Percentiles rank a stretch among this genome's conserved stretches.
Conservation (phyloP, 2,888 invertebrate genomes). For the Lasioglossum marginatum region DNA sequence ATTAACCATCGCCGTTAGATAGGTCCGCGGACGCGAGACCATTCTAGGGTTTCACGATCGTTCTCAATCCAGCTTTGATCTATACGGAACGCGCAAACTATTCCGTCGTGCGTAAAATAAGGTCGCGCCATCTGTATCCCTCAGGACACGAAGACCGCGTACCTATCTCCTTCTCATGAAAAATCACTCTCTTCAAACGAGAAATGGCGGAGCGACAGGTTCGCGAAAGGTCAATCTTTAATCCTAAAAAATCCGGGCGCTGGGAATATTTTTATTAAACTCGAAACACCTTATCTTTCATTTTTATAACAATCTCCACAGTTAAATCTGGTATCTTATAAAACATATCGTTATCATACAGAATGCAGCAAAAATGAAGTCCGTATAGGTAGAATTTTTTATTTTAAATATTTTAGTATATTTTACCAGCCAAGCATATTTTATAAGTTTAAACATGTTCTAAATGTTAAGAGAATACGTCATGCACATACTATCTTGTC, state of each 20-base stretch:
- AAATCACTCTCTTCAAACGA: neutral
- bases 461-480: too few relatives aligned
- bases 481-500: neutral
- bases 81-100: constrained; percentile 41
- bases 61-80: constrained; percentile 63
- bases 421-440: too few relatives aligned
- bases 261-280: neutral
- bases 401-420: too few relatives aligned
- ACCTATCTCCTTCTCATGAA: neutral
- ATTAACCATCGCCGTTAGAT: constrained; percentile 31
- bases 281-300: neutral
- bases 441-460: too few relatives aligned
- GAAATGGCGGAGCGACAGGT: neutral
- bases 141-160: neutral
- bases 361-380: neutral
- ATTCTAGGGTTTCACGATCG: constrained; percentile 62
- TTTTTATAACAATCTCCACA: neutral
- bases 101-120: constrained; percentile 39
- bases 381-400: neutral
- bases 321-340: too few relatives aligned
- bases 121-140: constrained; percentile 19
- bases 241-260: neutral
- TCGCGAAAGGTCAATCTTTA: neutral
- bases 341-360: neutral
- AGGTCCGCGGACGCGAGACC: constrained; percentile 17